phyloP scores from a whole-genome alignment of 2,888 invertebrate species.

The Eustalomyia histrio region DNA sequence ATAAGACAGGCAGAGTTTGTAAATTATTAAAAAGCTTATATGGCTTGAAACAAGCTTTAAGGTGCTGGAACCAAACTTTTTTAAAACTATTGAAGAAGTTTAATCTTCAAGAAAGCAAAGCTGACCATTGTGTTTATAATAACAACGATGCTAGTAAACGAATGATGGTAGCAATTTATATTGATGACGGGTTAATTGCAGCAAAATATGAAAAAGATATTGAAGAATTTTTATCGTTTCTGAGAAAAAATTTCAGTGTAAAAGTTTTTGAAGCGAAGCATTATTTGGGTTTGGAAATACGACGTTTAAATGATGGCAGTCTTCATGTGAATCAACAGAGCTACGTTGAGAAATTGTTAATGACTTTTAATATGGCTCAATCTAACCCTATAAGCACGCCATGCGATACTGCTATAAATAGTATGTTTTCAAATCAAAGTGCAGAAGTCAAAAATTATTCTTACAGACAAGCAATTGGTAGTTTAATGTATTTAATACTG shows the following conservation, averaged over 20 bases:
- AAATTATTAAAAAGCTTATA: slow-evolving; percentile 65
- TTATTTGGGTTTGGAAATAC: slow-evolving; percentile 38
- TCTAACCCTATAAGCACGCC: slow-evolving; percentile 26
- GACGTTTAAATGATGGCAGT: slow-evolving; percentile 30
- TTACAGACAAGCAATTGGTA: slow-evolving; percentile 40
- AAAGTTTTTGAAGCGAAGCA: slow-evolving; percentile 46
- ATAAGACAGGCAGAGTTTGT: slow-evolving; percentile 64
- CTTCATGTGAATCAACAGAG: slow-evolving; percentile 30
- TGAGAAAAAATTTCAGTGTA: slow-evolving; percentile 49
- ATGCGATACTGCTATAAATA: slow-evolving; percentile 29
- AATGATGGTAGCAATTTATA: slow-evolving; percentile 68
- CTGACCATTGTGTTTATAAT: slow-evolving; percentile 70
- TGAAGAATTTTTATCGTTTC: slow-evolving; percentile 22
- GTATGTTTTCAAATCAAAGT: slow-evolving; percentile 25
- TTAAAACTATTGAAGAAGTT: slow-evolving; percentile 65
- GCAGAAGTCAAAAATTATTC: slow-evolving; percentile 29
- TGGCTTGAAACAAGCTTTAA: slow-evolving; percentile 68
- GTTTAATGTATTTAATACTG: slow-evolving; percentile 44
- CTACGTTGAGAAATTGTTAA: slow-evolving; percentile 27
- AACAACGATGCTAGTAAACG: slow-evolving; percentile 25
- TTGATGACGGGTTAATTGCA: no score
- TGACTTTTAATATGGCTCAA: slow-evolving; percentile 26
- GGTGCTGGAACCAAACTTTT: slow-evolving; percentile 68
- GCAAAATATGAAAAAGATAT: slow-evolving; percentile 52
- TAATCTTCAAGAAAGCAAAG: slow-evolving; percentile 63